Base-by-base conservation (phyloP, 2,888 invertebrate genomes). In the Plebejus anna region DNA sequence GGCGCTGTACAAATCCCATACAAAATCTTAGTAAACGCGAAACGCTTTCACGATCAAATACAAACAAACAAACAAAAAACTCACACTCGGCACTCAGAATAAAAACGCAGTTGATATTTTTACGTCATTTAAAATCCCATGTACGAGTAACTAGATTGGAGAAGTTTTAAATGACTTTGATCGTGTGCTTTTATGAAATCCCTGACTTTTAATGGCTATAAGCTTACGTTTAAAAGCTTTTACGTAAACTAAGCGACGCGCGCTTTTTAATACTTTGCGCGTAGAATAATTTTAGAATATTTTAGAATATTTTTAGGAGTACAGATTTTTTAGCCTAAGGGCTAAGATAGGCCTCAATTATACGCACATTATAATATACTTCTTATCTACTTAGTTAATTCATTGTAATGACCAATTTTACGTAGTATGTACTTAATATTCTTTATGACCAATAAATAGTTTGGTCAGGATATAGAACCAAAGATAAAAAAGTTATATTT, bases 191-290 rank as follows among this genome's bases (percentile, higher is more conserved):
- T 9, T 42, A 22, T 71, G 16, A 51, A 51, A 73, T 73, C 73
- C 73, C 13, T 13, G 47, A 73, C 13, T 47, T 47, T 28, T 73
- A 73, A 73, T 55, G 55, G 51, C 6, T 55, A 32, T 32, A 73
- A 73, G 32, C 55, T 73, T 32, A 55, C 73, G 55, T 73, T 47
- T 66, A 42, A 55, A 51, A 73, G 55, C 73, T 73, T 55, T 71
- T 71, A 71, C 71, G 22, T 71, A 71, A 71, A 38, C n/a, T 71
- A 42, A n/a, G 66, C 32, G 32, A 32, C 66, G 16, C 32, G 66
- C 32, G 32, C 22, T 66, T 28, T 61, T 5, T 36, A 59, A n/a
- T 7, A 66, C 42, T 28, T 59, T 38, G 36, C 57, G 22, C 28
- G 28, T 75, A 36, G 13, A 66, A 66, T 66, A 66, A 36, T 66